phyloP scores from a whole-genome alignment of 2,888 invertebrate genomes.

The Eurois occulta region DNA sequence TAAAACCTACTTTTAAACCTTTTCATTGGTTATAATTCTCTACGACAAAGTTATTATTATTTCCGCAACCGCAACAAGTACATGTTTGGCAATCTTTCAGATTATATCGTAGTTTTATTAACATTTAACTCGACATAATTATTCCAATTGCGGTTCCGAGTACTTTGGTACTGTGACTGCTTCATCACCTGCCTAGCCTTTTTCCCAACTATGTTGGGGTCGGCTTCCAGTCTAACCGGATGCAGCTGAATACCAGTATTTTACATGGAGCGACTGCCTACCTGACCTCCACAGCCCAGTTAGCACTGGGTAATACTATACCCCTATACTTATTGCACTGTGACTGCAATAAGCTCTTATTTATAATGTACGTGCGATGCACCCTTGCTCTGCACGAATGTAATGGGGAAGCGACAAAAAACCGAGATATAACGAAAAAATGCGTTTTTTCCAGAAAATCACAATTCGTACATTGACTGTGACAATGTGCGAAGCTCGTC shows the following conservation, averaged over 20 bases:
- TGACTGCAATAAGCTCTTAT: background rate
- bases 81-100: background rate
- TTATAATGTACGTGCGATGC: background rate
- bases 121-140: background rate
- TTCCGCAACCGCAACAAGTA: too few species aligned
- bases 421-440: background rate
- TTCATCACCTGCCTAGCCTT: too few species aligned
- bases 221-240: too few species aligned
- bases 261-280: too few species aligned
- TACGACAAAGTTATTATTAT: background rate
- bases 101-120: background rate
- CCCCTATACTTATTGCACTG: too few species aligned
- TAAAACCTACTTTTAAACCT: background rate
- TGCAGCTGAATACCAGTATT: too few species aligned
- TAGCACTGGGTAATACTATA: too few species aligned
- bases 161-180: conserved; percentile 12
- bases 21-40: background rate
- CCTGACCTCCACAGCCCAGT: too few species aligned
- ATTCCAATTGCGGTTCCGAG: background rate
- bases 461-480: background rate
- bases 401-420: background rate
- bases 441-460: background rate
- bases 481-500: background rate
- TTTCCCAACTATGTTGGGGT: too few species aligned
- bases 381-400: background rate